phyloP scores from a whole-genome alignment of 2,888 invertebrate genomes.

The Cosmorhoe ocellata region DNA sequence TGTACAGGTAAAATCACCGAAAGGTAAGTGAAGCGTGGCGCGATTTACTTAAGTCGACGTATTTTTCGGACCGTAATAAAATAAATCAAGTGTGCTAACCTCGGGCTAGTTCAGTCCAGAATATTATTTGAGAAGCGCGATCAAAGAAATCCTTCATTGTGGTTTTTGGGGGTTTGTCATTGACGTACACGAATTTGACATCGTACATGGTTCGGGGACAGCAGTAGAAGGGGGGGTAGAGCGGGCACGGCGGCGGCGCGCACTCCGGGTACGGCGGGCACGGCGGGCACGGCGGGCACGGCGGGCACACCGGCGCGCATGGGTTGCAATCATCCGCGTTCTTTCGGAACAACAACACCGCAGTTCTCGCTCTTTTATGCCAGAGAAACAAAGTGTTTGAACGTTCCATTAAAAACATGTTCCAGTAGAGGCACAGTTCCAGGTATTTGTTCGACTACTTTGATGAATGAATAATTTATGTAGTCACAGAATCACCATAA shows the following conservation, averaged over 20 bases:
- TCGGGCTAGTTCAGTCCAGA: constrained; percentile 89
- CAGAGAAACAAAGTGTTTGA: neutral
- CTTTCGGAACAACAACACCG: neutral
- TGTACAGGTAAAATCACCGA: constrained; percentile 35
- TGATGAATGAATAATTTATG: neutral
- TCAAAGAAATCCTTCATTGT: constrained; percentile 87
- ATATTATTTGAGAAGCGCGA: constrained; percentile 85
- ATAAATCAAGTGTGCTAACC: constrained; percentile 67
- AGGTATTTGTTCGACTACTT: neutral
- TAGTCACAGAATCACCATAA: too few relatives aligned
- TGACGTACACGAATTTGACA: constrained; percentile 80
- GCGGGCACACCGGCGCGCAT: constrained; percentile 25
- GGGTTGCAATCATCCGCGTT: constrained; percentile 14
- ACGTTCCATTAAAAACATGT: constrained; percentile 6
- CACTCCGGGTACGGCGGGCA: constrained; percentile 29
- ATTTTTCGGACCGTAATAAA: constrained; percentile 36
- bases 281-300: constrained; percentile 32
- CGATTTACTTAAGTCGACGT: constrained; percentile 37
- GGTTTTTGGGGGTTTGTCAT: constrained; percentile 82
- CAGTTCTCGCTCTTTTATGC: neutral
- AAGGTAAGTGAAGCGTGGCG: constrained; percentile 33
- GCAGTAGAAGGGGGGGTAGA: constrained; percentile 51
- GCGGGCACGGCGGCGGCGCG: constrained; percentile 24
- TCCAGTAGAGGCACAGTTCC: neutral
- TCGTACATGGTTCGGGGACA: constrained; percentile 61